These are phyloP conservation scores for Leguminivora glycinivorella DNA, from an alignment of 1,140 invertebrate genomes.

Conservation along the genomic window DNA sequence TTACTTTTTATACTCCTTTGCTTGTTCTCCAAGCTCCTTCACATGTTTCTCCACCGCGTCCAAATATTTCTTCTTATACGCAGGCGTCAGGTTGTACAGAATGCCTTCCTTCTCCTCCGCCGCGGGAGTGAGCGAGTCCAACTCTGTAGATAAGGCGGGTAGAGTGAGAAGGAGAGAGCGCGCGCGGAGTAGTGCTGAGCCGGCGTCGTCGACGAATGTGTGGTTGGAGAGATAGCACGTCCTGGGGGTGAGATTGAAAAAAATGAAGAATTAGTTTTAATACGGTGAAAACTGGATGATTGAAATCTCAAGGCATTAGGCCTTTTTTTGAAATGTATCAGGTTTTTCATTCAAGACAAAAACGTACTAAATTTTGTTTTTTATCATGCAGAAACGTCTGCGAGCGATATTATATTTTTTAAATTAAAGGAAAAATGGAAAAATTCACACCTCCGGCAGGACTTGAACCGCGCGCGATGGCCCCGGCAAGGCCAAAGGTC, in stretches of 20 bases:
- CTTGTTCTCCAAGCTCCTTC: constrained; percentile 80
- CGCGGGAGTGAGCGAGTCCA: constrained; percentile 60
- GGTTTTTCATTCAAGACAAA: too few relatives aligned
- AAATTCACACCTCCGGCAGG: too few relatives aligned
- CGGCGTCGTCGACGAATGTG: constrained; percentile 57
- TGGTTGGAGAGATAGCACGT: constrained; percentile 54
- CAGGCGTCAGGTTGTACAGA: constrained; percentile 83
- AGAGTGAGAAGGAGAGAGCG: constrained; percentile 51
- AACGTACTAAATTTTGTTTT: too few relatives aligned
- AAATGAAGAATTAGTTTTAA: background rate
- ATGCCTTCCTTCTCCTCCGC: constrained; percentile 81
- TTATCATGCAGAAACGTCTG: too few relatives aligned
- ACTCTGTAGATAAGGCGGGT: constrained; percentile 45
- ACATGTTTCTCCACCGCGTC: constrained; percentile 84
- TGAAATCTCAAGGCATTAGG: too few relatives aligned
- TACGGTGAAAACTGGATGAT: too few relatives aligned
- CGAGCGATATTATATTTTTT: too few relatives aligned
- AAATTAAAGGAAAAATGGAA: too few relatives aligned
- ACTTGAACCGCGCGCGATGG: too few relatives aligned
- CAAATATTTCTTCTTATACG: constrained; percentile 84
- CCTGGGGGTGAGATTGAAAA: constrained; percentile 40
- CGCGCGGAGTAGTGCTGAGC: constrained; percentile 41
- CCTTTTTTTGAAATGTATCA: too few relatives aligned
- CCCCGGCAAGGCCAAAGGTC: too few relatives aligned
- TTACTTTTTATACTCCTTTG: constrained; percentile 79